phyloP scores from a whole-genome alignment of 2,888 invertebrate genomes.

The Odontomyia ornata region DNA sequence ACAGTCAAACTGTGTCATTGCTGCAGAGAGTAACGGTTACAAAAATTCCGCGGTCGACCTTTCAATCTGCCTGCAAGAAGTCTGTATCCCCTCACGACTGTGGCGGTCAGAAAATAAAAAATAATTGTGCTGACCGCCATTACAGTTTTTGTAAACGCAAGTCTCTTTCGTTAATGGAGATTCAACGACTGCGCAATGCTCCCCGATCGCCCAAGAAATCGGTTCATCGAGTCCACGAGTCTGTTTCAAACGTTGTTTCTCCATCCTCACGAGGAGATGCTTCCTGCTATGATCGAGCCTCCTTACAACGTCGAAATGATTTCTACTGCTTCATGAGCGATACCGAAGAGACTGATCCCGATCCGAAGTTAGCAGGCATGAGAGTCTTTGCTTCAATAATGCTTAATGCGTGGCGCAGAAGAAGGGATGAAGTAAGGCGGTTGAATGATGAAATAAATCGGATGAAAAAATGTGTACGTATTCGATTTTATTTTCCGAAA shows the following conservation, averaged over 20 bases:
- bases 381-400: conserved; percentile 57
- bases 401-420: conserved; percentile 59
- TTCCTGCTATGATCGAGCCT: not conserved
- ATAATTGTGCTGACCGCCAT: not conserved
- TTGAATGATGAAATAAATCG: conserved; percentile 53
- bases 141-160: conserved; percentile 1
- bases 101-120: not conserved
- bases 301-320: conserved; percentile 11
- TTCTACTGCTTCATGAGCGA: conserved; percentile 31
- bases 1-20: not conserved
- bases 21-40: too few species aligned
- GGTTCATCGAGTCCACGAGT: not conserved
- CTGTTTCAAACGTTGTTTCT: not conserved
- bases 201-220: not conserved
- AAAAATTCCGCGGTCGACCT: too few species aligned
- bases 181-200: conserved; percentile 1
- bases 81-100: not conserved
- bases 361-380: conserved; percentile 55
- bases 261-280: conserved; percentile 24
- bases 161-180: conserved; percentile 38
- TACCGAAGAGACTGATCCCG: conserved; percentile 22
- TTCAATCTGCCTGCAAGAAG: too few species aligned
- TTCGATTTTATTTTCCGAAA: conserved; percentile 34
- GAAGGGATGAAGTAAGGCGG: conserved; percentile 56
- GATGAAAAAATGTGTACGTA: conserved; percentile 55